Evolutionary conservation across 2,888 invertebrate species (phyloP), one percentile per base, ranked within the genome.

Genomic region (Leucania comma): DNA sequence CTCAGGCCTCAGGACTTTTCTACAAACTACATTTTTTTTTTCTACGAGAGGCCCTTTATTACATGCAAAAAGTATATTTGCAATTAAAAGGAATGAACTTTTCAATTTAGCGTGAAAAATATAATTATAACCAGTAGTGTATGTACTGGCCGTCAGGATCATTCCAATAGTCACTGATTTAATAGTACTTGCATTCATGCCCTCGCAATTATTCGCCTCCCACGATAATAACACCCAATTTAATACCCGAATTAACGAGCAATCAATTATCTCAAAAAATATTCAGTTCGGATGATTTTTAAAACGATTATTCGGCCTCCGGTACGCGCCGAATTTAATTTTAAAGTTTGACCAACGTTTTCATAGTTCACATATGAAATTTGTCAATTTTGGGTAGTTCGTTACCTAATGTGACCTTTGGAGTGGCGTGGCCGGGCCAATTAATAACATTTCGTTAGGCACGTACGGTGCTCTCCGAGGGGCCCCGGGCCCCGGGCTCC

Each of bases 401-500:
- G 42, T 57, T 71, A 68, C 56, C 46, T 71, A 66, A 71, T 68
- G 51, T 68, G 78, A 72, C 73, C 74, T 71, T 63, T 66, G 68
- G 42, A 58, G 29, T 79, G 68, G 74, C 77, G 84, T 83, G 86
- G 81, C 80, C 65, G 20, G 51, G 64, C 65, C 77, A 83, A 85
- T 89, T 87, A 85, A 81, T 81, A 85, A 86, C 78, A 82, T 81
- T 84, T 84, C 78, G 79, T 84, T 82, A 80, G 81, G 69, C 78
- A 78, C 79, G 81, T 81, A 46, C 67, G 66, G 61, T 24, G 66
- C 48, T 38, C 78, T 54, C 42, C 32, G 56, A 20, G 32, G 76
- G 38, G 20, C 17, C 58, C 51, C 1, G 42, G 42, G 42, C 17
- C 42, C 17, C 42, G 4, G 63, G 46, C 62, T 17, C 48, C 35